Evolutionary conservation across 2,113 vertebrate species (phyloP).

Genomic region (Tragelaphus buxtoni): DNA sequence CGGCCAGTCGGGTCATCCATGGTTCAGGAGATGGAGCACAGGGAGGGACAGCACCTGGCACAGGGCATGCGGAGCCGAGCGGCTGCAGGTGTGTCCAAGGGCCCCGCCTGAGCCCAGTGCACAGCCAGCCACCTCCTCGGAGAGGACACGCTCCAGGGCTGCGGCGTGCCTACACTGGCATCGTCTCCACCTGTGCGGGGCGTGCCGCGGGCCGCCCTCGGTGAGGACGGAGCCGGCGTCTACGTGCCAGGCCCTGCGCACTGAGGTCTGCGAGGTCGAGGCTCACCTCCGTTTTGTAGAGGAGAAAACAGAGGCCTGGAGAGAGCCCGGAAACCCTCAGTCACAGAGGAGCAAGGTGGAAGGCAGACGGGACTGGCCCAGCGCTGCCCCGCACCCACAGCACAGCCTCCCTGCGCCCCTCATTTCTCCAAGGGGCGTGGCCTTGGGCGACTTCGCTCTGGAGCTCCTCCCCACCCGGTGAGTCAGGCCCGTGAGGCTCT

Average conservation of each 20-base stretch:
- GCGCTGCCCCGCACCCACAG: background rate
- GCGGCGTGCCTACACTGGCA: background rate
- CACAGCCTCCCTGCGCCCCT: background rate
- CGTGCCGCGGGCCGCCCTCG: too few species aligned
- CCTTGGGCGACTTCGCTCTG: background rate
- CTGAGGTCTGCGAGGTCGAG: background rate
- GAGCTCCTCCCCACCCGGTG: background rate
- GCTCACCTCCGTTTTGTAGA: background rate
- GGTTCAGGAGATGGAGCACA: background rate
- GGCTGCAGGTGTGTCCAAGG: background rate
- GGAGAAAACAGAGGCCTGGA: background rate
- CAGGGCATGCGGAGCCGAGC: fast-evolving
- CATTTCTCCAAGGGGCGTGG: background rate
- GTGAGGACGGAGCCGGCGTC: background rate
- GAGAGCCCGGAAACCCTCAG: background rate
- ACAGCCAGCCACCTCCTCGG: background rate
- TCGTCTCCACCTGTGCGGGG: background rate
- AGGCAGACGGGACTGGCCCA: background rate
- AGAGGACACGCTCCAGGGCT: background rate
- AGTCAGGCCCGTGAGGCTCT: background rate
- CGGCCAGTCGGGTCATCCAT: background rate
- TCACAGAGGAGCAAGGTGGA: background rate
- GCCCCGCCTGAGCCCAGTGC: background rate
- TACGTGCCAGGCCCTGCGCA: background rate
- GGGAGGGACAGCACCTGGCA: background rate